Base-by-base conservation (phyloP, 2,113 vertebrate species). In the Lethenteron camtschaticum region DNA sequence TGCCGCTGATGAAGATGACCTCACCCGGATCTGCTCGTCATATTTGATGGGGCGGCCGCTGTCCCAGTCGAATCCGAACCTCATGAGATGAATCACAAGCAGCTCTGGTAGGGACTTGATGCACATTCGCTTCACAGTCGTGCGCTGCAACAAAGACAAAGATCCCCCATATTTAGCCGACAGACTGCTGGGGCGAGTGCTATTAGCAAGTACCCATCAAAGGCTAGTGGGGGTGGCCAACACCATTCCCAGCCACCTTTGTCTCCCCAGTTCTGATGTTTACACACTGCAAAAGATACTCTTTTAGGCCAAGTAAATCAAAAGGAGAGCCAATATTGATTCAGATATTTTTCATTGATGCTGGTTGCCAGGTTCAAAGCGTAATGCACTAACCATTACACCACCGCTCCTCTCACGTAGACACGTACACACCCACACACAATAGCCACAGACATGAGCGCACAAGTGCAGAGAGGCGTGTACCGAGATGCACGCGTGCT, bases 51-150 rank as follows among this genome's bases (percentile, higher is more conserved):
- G 96, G 24, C 94, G 89, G 3, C 89, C 95, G 0, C 92, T 99
- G 72, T 99, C 95, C 94, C 95, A 99, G 73, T 97, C 92, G 71
- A 99, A 97, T 74, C 95, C 92, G 69, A 99, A 99, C 70, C 95
- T 87, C 95, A 99, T 99, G 57, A 99, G 83, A 75, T 97, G 95
- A 74, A 97, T 96, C 68, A 95, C 92, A 75, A 99, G 79, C 60
- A 97, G 85, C 18, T 82, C 89, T 56, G 95, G 95, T 11, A 99
- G 79, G 57, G 89, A 89, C 74, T 99, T 99, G 75, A 99, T 96
- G 70, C 92, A 96, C 0, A 91, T 97, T 58, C 92, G 84, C 75
- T 99, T 99, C 77, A 96, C 92, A 57, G 94, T 95, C 73, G 89
- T 96, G 78, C 91, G 87, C 94, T 99, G 81, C 68, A 78, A 78